Percentiles rank a stretch among this genome's conserved stretches.
Conservation (phyloP, 1,140 invertebrate species). For the Drosophila eugracilis region DNA sequence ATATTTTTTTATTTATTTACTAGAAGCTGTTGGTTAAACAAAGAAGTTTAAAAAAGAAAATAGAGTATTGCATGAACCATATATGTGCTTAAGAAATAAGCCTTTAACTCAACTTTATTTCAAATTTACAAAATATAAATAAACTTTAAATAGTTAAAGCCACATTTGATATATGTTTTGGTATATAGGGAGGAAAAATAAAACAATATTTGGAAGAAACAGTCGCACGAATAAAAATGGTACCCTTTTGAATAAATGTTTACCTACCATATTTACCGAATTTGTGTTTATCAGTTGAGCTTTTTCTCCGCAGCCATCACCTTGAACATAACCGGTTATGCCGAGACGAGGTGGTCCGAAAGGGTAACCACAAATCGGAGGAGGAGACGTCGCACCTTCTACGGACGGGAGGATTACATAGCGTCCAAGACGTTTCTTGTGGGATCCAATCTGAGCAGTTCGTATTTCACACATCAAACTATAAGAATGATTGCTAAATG, state of each 20-base stretch:
- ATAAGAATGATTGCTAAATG: conserved; percentile 8
- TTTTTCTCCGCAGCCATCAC: conserved; percentile 48
- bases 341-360: conserved; percentile 64
- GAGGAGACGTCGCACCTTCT: conserved; percentile 27
- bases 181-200: too few relatives aligned
- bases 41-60: too few relatives aligned
- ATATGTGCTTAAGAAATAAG: too few relatives aligned
- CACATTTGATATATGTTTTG: too few relatives aligned
- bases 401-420: conserved; percentile 77
- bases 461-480: conserved; percentile 81
- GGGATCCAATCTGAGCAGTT: conserved; percentile 66
- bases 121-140: too few relatives aligned
- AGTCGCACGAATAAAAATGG: neutral
- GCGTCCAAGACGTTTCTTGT: conserved; percentile 67
- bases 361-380: conserved; percentile 30
- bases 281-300: conserved; percentile 8
- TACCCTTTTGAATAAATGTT: conserved; percentile 6
- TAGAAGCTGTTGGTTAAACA: too few relatives aligned
- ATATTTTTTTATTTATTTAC: too few relatives aligned
- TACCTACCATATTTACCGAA: conserved; percentile 1
- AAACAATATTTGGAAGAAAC: neutral
- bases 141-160: too few relatives aligned
- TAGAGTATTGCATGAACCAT: too few relatives aligned
- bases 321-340: conserved; percentile 68
- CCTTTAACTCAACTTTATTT: too few relatives aligned